Base-by-base conservation (phyloP, 2,113 vertebrate genomes). In the Rhinopomastus cyanomelas region DNA sequence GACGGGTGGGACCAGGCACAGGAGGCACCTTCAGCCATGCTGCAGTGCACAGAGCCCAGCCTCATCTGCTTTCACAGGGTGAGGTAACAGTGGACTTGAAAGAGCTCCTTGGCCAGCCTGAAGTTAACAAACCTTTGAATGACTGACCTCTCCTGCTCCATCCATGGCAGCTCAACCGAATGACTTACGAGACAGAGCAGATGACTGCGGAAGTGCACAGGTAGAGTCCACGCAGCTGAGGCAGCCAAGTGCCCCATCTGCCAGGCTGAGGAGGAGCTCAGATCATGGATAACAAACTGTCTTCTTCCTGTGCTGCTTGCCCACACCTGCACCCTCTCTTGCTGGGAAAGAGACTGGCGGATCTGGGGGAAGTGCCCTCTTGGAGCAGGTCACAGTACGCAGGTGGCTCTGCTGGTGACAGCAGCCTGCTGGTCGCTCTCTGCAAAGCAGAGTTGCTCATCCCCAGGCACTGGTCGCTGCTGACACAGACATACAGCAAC, bases 151-250 rank as follows among this genome's bases (percentile, higher is more conserved):
- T 78, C 74, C 49, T 72, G 13, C 67, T 67, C 80, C 44, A 81
- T 61, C 72, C 25, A 37, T 12, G 80, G 81, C 92, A 95, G 79
- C 39, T 90, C 65, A 69, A 26, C 57, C 57, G 56, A 52, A 36
- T 67, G 92, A 95, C 92, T 97, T 90, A 85, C 17, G 74, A 84
- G 92, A 93, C 80, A 95, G 93, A 56, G 25, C 49, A 32, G 48
- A 73, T 18, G 20, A 17, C 4, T 49, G 44, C 19, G 27, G 29
- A 29, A 60, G 16, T 42, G 10, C n/a, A 18, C 8, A 37, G 27
- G 23, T 16, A 32, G 32, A 16, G 18, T n/a, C 36, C 21, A 21
- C 56, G 39, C 32, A 30, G 39, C 16, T 46, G 22, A 0, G 4
- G 11, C 8, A 59, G 55, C 57, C 19, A 30, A 42, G 11, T 60